Evolutionary conservation across 2,113 vertebrate genomes (phyloP).

Genomic region (Phalacrocorax brasilianus): DNA sequence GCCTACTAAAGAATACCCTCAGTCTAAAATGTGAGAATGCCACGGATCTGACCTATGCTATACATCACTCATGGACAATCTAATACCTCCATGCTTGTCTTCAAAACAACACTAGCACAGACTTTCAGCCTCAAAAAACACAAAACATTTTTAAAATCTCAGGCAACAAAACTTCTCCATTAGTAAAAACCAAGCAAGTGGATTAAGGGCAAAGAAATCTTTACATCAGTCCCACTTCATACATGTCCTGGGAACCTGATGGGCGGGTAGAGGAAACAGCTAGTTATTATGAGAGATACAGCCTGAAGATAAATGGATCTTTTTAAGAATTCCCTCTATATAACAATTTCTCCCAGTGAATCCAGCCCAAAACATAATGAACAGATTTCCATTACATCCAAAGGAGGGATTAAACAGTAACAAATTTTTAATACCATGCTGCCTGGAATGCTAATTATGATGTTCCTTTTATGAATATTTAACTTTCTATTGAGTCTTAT

Average conservation of each 20-base stretch:
- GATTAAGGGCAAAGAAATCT: not conserved
- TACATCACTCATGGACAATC: not conserved
- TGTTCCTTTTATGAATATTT: constrained; percentile 25
- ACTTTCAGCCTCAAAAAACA: not conserved
- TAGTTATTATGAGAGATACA: not conserved
- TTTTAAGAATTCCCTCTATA: not conserved
- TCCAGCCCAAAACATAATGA: not conserved
- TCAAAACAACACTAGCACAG: not conserved
- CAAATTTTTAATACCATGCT: not conserved
- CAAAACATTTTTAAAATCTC: not conserved
- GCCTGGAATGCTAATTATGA: not conserved
- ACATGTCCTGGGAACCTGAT: not conserved
- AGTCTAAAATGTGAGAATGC: not conserved
- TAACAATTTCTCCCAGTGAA: not conserved
- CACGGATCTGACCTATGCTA: not conserved
- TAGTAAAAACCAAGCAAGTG: not conserved
- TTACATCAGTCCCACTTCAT: not conserved
- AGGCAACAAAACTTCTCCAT: not conserved
- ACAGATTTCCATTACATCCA: not conserved
- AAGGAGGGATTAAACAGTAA: not conserved
- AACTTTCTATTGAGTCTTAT: not conserved
- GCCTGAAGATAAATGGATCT: not conserved
- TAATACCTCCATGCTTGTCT: not conserved
- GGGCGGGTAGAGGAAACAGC: not conserved
- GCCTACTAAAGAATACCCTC: not conserved